phyloP scores from a whole-genome alignment of 1,140 invertebrate genomes.

The Acromyrmex echinatior region DNA sequence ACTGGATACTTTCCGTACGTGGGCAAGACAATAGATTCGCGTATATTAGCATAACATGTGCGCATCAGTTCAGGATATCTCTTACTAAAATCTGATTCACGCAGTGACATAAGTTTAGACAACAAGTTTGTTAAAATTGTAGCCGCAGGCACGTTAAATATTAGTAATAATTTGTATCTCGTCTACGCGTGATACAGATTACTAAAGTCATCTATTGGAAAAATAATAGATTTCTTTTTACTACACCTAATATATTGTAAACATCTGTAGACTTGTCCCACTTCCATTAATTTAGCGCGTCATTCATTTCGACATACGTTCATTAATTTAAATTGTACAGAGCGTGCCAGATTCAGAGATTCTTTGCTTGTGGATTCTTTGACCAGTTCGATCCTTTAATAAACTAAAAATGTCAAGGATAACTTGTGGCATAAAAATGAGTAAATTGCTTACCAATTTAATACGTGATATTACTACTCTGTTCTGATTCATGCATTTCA shows the following conservation, averaged over 20 bases:
- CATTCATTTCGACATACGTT: slow-evolving; percentile 3
- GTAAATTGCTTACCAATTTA: too few relatives aligned
- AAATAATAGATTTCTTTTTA: too few relatives aligned
- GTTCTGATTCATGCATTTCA: too few relatives aligned
- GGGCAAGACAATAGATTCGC: not conserved
- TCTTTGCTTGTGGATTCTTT: not conserved
- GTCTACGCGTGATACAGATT: too few relatives aligned
- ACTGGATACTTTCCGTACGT: not conserved
- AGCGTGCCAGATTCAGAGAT: not conserved
- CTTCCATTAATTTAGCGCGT: slow-evolving; percentile 23
- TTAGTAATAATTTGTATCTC: too few relatives aligned
- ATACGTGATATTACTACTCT: too few relatives aligned
- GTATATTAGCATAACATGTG: not conserved
- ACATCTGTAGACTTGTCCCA: not conserved
- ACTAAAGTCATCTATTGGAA: too few relatives aligned
- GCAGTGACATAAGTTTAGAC: not conserved
- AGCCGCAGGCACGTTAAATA: not conserved
- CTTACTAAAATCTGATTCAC: not conserved
- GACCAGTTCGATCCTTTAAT: not conserved
- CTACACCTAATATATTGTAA: not conserved
- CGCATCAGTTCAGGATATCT: not conserved
- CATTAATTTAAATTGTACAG: slow-evolving; percentile 2
- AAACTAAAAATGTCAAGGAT: not conserved
- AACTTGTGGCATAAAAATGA: too few relatives aligned
- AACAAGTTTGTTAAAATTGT: slow-evolving; percentile 1